phyloP scores from a whole-genome alignment of 2,888 invertebrate genomes.

The Eilema caniola region DNA sequence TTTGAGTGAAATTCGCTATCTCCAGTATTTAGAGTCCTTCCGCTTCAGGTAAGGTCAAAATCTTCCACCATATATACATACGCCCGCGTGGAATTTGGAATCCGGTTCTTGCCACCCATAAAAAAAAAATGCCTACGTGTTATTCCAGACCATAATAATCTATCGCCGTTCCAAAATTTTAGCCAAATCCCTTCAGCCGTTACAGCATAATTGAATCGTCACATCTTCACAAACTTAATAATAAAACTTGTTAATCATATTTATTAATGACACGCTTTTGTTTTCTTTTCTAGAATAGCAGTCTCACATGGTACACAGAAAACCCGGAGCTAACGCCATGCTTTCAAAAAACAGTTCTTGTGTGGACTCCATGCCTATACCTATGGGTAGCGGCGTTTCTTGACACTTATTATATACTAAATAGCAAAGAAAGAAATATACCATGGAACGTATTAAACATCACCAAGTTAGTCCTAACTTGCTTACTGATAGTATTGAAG shows the following conservation, averaged over 20 bases:
- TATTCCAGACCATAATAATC: too few species aligned
- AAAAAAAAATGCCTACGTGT: too few species aligned
- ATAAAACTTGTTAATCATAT: background rate
- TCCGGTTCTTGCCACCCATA: too few species aligned
- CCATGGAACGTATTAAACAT: slow-evolving; percentile 92
- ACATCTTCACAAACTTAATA: too few species aligned
- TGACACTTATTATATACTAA: slow-evolving; percentile 91
- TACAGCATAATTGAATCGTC: too few species aligned
- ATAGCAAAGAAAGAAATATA: slow-evolving; percentile 92
- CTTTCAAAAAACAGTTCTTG: slow-evolving; percentile 95
- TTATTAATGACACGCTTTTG: slow-evolving; percentile 7
- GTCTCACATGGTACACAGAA: slow-evolving; percentile 92
- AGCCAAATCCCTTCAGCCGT: background rate
- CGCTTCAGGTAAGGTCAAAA: too few species aligned
- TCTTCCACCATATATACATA: too few species aligned
- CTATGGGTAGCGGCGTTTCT: slow-evolving; percentile 92
- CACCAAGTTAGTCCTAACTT: slow-evolving; percentile 89
- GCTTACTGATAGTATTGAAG: slow-evolving; percentile 89
- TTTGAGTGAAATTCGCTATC: too few species aligned
- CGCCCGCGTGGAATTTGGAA: too few species aligned
- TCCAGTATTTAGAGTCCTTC: too few species aligned
- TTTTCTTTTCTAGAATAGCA: slow-evolving; percentile 88
- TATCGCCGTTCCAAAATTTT: background rate
- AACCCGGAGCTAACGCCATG: slow-evolving; percentile 96
- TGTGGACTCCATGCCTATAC: slow-evolving; percentile 96